These are phyloP conservation scores for Cantharis lateralis DNA, from an alignment of 2,888 invertebrate species.

Conservation along the genomic window DNA sequence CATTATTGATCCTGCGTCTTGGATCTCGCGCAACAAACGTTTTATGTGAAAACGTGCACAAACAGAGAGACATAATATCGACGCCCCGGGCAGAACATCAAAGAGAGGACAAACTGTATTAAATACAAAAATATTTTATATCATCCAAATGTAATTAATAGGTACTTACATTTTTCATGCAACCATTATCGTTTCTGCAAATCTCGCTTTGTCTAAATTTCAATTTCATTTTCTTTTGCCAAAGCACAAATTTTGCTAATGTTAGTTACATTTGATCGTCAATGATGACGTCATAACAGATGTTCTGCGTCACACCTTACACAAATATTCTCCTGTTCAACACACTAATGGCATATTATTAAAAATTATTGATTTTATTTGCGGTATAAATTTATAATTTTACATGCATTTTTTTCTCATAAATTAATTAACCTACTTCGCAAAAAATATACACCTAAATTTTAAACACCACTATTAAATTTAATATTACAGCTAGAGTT, in stretches of 20 bases:
- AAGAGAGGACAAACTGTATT: background rate
- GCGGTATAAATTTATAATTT: background rate
- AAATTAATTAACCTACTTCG: no score
- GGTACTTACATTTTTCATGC: background rate
- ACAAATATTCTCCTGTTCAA: background rate
- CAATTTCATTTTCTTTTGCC: background rate
- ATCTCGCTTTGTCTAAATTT: background rate
- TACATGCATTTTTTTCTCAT: background rate
- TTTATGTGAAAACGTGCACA: constrained; percentile 31
- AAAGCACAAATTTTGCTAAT: background rate
- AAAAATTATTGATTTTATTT: background rate
- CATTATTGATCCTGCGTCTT: constrained; percentile 38
- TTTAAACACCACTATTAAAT: no score
- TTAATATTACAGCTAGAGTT: background rate
- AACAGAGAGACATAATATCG: constrained; percentile 21
- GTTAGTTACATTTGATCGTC: constrained; percentile 13
- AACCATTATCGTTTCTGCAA: background rate
- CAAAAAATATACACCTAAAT: no score
- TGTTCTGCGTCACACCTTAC: background rate
- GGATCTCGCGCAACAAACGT: constrained; percentile 37
- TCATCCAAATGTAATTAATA: background rate
- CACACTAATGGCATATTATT: background rate
- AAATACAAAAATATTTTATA: background rate
- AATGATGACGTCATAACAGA: constrained; percentile 3
- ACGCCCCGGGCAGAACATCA: constrained; percentile 28